phyloP scores from a whole-genome alignment of 1,140 invertebrate genomes.

The Apolygus lucorum region DNA sequence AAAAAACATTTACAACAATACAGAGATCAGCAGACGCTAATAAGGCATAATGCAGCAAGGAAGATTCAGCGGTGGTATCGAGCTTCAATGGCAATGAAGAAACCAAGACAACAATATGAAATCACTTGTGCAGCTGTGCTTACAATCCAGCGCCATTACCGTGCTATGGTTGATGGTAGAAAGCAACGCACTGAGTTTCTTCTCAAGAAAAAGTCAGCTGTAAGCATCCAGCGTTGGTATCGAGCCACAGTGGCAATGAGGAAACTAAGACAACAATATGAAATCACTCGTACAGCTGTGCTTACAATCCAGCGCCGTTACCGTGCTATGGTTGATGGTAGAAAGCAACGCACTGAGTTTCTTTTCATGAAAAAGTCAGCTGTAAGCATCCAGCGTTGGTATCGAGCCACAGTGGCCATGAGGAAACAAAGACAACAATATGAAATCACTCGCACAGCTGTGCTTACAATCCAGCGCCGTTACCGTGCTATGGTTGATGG shows the following conservation, averaged over 20 bases:
- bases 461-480: neutral
- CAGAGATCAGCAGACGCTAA: conserved; percentile 33
- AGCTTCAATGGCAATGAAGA: conserved; percentile 4
- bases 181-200: neutral
- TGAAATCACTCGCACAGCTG: conserved; percentile 18
- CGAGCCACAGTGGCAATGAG: neutral
- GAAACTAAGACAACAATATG: conserved; percentile 32
- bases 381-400: conserved; percentile 14
- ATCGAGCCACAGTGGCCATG: neutral
- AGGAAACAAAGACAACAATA: conserved; percentile 31
- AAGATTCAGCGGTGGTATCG: conserved; percentile 31
- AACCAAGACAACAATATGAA: conserved; percentile 34
- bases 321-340: neutral
- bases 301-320: conserved; percentile 5
- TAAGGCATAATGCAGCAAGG: conserved; percentile 42
- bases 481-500: neutral
- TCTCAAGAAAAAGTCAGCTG: neutral
- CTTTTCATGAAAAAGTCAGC: neutral
- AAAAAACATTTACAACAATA: conserved; percentile 23
- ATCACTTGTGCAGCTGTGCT: conserved; percentile 35
- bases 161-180: neutral
- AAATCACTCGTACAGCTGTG: conserved; percentile 36
- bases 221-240: conserved; percentile 25
- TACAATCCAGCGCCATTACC: conserved; percentile 24
- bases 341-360: neutral